Evolutionary conservation across 2,113 vertebrate species (phyloP).

Genomic region (Muscicapa adusta): DNA sequence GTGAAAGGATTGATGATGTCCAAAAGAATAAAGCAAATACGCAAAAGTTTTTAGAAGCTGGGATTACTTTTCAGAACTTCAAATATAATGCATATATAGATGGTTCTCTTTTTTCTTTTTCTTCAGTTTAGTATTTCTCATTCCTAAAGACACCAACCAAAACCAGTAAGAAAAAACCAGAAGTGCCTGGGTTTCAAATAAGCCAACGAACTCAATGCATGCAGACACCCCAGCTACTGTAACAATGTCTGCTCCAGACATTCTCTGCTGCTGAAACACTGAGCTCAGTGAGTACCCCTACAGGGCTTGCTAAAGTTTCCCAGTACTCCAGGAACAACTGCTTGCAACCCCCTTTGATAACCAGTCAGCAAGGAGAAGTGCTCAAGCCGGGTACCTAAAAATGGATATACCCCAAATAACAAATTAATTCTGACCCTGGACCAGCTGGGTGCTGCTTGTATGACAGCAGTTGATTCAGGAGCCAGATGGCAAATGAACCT

Average conservation of each 20-base stretch:
- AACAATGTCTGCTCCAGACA: not conserved
- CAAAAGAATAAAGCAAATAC: not conserved
- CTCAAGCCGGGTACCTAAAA: not conserved
- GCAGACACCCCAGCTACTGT: not conserved
- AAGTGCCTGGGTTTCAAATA: not conserved
- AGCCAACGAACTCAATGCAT: not conserved
- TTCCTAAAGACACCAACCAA: not conserved
- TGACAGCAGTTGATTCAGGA: conserved; percentile 49
- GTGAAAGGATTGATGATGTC: not conserved
- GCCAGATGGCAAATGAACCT: conserved; percentile 63
- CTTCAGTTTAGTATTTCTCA: not conserved
- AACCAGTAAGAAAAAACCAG: not conserved
- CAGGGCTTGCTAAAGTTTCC: not conserved
- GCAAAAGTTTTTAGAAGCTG: not conserved
- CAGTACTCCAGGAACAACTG: not conserved
- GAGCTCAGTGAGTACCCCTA: not conserved
- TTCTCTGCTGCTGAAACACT: not conserved
- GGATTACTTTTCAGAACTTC: not conserved
- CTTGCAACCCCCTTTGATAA: not conserved
- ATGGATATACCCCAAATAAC: not conserved
- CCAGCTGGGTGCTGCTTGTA: conserved; percentile 42
- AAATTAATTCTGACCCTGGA: conserved; percentile 37
- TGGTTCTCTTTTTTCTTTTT: not conserved
- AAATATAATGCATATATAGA: not conserved
- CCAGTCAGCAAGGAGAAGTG: not conserved